Base-by-base conservation (phyloP, 2,888 invertebrate species). In the Drosophila testacea region DNA sequence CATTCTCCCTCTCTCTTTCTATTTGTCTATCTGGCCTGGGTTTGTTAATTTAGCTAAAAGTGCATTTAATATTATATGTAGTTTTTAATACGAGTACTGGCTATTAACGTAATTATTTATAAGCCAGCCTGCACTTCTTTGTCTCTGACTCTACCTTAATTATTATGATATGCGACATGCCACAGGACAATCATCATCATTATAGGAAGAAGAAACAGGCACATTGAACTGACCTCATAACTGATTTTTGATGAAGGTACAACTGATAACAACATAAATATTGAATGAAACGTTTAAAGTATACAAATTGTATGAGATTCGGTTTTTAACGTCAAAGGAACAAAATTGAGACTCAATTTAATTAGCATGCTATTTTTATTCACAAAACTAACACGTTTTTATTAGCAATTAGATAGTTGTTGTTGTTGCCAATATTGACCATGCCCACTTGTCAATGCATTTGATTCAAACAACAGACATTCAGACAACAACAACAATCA, bases 11-110 rank as follows among this genome's bases (percentile, higher is more conserved):
- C 16, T 42, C 52, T 27, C 36, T 32, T 16, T 47, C 30, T 27
- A 30, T 13, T 47, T 34, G 5, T 47, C 36, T 30, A 32, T 16
- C 42, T 42, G 65, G 63, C 69, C 83, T 59, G 59, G 61, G 65
- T 85, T 79, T 79, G 82, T 87, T 85, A 89, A 85, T 85, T 85
- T 87, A 85, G 79, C 88, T 85, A 79, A 89, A 81, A 89, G 89
- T 85, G 76, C 88, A 89, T 86, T 87, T 77, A 79, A 79, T 77
- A 81, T 59, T 88, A 73, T 64, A n/a, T n/a, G n/a, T n/a, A 71
- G 73, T 82, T 89, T 73, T 72, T 81, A 75, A 75, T 72, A 73
- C 27, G 13, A 32, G 41, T 16, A 13, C 39, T 28, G 22, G 39
- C 78, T 83, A 79, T 86, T 87, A 81, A 70, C 50, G 75, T 79